These are phyloP conservation scores for Meteorus colon DNA, from an alignment of 2,888 invertebrate genomes.

Conservation along the genomic window DNA sequence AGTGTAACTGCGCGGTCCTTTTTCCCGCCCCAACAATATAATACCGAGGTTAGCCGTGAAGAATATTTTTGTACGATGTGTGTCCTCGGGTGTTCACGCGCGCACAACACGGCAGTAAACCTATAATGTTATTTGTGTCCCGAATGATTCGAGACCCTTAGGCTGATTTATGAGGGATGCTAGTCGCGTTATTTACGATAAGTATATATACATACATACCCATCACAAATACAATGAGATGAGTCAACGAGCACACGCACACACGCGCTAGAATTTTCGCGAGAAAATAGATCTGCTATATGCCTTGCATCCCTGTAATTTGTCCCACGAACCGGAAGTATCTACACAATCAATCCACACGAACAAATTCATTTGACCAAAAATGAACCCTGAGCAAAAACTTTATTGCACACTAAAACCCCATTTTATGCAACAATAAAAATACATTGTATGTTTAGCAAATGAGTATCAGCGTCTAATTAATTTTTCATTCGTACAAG, in stretches of 20 bases:
- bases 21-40: neutral
- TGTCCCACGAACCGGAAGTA: conserved; percentile 42
- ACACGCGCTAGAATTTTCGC: conserved; percentile 28
- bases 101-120: conserved; percentile 60
- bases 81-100: conserved; percentile 1
- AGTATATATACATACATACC: conserved; percentile 40
- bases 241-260: neutral
- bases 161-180: conserved; percentile 64
- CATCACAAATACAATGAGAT: conserved; percentile 16
- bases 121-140: conserved; percentile 71
- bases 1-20: conserved; percentile 9
- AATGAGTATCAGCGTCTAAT: too few species aligned
- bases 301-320: conserved; percentile 52
- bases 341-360: neutral
- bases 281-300: conserved; percentile 66
- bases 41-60: neutral
- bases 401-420: too few species aligned
- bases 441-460: too few species aligned
- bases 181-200: conserved; percentile 58
- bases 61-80: neutral
- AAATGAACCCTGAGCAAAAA: too few species aligned
- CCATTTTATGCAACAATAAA: too few species aligned
- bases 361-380: neutral
- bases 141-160: conserved; percentile 66
- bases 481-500: too few species aligned